Base-by-base conservation (phyloP, 2,888 invertebrate species). In the Rhamnusium bicolor region DNA sequence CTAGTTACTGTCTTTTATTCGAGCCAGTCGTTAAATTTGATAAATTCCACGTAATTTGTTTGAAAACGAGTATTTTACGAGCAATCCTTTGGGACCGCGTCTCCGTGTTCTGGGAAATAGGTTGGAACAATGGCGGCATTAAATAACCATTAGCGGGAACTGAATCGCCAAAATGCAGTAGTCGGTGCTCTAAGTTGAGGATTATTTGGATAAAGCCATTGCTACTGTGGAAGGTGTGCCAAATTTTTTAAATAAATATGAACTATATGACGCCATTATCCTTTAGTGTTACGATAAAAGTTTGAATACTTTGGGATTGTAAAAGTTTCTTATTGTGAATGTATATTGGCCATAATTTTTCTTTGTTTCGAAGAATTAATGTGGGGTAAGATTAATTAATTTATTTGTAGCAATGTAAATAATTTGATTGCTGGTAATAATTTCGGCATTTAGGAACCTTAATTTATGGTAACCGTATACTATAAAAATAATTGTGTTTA, bases 71-170 rank as follows among this genome's bases (percentile, higher is more conserved):
- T 56, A 56, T 58, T 58, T 58, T 58, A 58, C 12, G 58, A 58
- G 32, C 32, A 12, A 32, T 18, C 58, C 58, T 29, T 14, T 12
- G 58, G 58, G 58, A 58, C 16, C 32, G 58, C 18, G 54, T 54
- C 54, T 54, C 32, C 58, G 8, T 32, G 58, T 58, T 12, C 58
- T 19, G 58, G 58, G 58, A 58, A 58, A 58, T 58, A 58, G 32
- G 32, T 40, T 58, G 32, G 32, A 58, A 58, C 58, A 58, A 58
- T 58, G 58, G 19, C 3, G 58, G 58, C 58, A 58, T 58, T 58
- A 58, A 58, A 58, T 58, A 58, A 32, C 58, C 58, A 58, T 58
- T 58, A 58, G 32, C 58, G 32, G 12, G 32, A 12, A 16, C 29
- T 10, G 58, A 19, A 58, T 32, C 16, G 58, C 18, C 58, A 6